phyloP scores from a whole-genome alignment of 2,113 vertebrate species.

The Tychaedon coryphoeus region DNA sequence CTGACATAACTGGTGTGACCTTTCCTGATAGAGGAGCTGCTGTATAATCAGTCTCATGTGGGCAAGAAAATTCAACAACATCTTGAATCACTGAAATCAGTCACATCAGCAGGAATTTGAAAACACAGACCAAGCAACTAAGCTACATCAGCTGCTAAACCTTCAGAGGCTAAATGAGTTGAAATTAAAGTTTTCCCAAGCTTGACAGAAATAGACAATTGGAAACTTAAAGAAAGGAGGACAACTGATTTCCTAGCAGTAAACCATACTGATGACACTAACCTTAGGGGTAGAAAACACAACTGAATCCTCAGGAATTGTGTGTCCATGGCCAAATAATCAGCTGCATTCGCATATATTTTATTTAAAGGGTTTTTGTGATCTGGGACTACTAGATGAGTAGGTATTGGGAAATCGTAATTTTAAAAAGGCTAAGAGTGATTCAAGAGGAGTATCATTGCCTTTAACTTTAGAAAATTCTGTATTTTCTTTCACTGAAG shows the following conservation, averaged over 20 bases:
- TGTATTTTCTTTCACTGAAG: not conserved
- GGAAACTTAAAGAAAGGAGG: not conserved
- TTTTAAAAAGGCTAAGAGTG: not conserved
- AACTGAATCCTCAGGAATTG: not conserved
- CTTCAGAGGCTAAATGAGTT: not conserved
- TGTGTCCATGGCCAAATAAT: no score
- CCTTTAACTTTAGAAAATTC: not conserved
- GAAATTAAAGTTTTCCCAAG: not conserved
- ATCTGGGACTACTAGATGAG: not conserved
- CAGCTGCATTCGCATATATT: no score
- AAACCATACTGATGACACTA: not conserved
- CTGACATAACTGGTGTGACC: conserved; percentile 17
- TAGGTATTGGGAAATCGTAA: not conserved
- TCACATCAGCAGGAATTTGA: not conserved
- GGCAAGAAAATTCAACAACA: not conserved
- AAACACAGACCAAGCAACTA: not conserved
- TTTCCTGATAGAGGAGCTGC: conserved; percentile 24
- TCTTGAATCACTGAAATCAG: not conserved
- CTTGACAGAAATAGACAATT: not conserved
- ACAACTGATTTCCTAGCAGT: not conserved
- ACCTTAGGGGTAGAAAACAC: rapidly evolving
- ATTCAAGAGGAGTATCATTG: not conserved
- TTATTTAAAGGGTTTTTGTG: not conserved
- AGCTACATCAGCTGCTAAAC: not conserved
- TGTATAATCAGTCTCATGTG: conserved; percentile 30